Base-by-base conservation (phyloP, 37 sponge, comb jelly and placozoan species). In the Petrosia ficiformis region DNA sequence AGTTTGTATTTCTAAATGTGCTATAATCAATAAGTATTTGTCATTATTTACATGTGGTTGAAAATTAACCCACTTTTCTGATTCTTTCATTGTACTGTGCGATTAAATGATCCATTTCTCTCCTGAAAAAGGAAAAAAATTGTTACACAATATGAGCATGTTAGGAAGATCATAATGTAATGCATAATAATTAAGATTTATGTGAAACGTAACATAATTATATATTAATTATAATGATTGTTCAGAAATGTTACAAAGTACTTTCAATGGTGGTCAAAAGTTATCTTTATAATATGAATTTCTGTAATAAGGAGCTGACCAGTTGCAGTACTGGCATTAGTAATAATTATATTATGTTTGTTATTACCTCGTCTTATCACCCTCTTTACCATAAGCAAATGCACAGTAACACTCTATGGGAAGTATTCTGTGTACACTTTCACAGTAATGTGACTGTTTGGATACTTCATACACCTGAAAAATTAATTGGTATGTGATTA, bases 401-500 rank as follows among this genome's bases (percentile, higher is more conserved):
- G 78, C 81, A 84, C 93, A 92, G 10, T 72, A 32, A 42, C 93
- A 92, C 67, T 92, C 93, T 56, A 92, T 84, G 48, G 72, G 78
- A n/a, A 92, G 32, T n/a, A 87, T 8, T 0, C 77, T 60, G 43
- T 89, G 94, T 14, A 93, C 68, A 16, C 73, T 70, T 29, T 22
- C 48, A 39, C 90, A 89, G 61, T 89, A 75, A 32, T 81, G 25
- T 30, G 86, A 82, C 66, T 80, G 74, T 56, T 78, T 59, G 5
- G 87, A 82, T 32, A 85, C 40, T 44, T 79, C 52, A 68, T 93
- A 89, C 1, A 93, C 76, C 92, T 91, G 75, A 25, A 39, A 19
- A 48, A 19, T 26, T 22, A 11, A 61, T n/a, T n/a, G n/a, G 26
- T 61, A 29, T 61, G 11, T 61, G 63, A 5, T 61, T n/a, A n/a